Evolutionary conservation across 2,888 invertebrate genomes (phyloP).

Genomic region (Ochropleura plecta): DNA sequence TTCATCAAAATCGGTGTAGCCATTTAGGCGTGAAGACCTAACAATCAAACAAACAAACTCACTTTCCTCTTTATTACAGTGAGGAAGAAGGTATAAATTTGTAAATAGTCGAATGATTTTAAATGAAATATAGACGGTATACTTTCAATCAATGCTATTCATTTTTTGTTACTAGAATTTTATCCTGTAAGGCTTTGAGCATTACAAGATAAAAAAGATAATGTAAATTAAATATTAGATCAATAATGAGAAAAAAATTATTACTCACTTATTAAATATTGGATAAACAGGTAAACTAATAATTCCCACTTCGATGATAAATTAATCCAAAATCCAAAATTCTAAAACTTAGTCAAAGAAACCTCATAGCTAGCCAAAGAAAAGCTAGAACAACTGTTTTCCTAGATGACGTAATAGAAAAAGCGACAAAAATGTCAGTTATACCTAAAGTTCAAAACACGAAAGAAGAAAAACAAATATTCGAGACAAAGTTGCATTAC

Average conservation of each 20-base stretch:
- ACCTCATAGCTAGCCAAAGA: not conserved
- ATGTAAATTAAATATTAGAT: not conserved
- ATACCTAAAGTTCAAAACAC: not conserved
- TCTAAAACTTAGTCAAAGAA: not conserved
- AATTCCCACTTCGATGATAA: not conserved
- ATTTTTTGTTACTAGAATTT: too few species aligned
- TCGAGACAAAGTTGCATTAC: not conserved
- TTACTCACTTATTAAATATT: constrained; percentile 29
- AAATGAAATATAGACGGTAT: too few species aligned
- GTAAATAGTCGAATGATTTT: too few species aligned
- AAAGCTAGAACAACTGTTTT: not conserved
- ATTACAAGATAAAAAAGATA: too few species aligned
- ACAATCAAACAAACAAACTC: too few species aligned
- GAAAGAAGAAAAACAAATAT: not conserved
- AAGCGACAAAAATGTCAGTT: not conserved
- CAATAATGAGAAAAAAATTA: constrained; percentile 2
- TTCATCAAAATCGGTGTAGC: too few species aligned
- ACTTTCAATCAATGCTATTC: too few species aligned
- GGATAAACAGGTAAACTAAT: not conserved
- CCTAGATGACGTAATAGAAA: not conserved
- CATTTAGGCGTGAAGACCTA: too few species aligned
- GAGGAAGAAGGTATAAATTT: too few species aligned
- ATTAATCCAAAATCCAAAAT: not conserved
- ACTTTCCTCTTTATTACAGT: too few species aligned
- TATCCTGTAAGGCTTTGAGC: too few species aligned